Evolutionary conservation across 2,888 invertebrate genomes (phyloP), one percentile per base, ranked within the genome.

Genomic region (Chaetoderma sp.): DNA sequence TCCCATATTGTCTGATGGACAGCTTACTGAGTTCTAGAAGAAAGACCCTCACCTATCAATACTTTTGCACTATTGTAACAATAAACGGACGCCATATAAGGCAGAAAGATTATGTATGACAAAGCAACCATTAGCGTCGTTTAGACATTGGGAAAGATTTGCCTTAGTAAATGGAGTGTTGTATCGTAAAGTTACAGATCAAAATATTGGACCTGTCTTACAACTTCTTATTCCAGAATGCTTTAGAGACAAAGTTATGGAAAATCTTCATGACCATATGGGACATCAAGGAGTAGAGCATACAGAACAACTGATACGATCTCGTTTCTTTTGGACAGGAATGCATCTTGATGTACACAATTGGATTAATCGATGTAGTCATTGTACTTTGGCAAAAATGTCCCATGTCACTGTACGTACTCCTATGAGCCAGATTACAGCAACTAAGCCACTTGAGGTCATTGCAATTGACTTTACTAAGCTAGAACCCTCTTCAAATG

Each of bases 381-480:
- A 52, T 21, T 62, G 65, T 25, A 61, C 60, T 32, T 33, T 62
- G 4, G 50, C 61, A 4, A 62, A 66, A 25, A 47, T 62, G 42
- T 63, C 62, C 1, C 33, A 27, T 16, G 32, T 25, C 3, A 28
- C 50, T n/a, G 44, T 64, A 4, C 32, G 27, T 13, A 39, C 36
- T 25, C 44, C 63, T 13, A 52, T 56, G 50, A 59, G 52, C 10
- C 50, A 57, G 27, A 36, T 67, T 16, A n/a, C 62, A 13, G 67
- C 64, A 21, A 32, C 18, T 18, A 33, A 36, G 28, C 68, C 65
- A 30, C 36, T 63, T 16, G 68, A 69, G 44, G 44, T 68, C 10
- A 16, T 71, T n/a, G 65, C 68, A 1, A 63, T 71, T 4, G 68
- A 71, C 30, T 71, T 71, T 39, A 63, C 66, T 4, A 6, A 61